phyloP scores from a whole-genome alignment of 2,888 invertebrate species.

The Lochmaea crataegi region DNA sequence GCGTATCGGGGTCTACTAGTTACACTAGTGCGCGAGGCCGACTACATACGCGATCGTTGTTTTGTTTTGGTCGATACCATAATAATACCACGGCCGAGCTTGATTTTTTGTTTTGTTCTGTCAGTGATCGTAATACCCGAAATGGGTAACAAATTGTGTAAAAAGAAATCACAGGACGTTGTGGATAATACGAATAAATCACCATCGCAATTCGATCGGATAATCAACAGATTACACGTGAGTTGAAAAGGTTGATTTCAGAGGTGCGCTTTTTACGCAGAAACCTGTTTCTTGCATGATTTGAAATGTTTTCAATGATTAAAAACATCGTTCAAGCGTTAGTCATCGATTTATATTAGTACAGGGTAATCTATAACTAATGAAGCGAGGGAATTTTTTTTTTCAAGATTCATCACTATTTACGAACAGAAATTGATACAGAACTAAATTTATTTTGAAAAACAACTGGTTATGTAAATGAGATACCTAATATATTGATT shows the following conservation, averaged over 20 bases:
- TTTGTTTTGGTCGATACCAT: conserved; percentile 41
- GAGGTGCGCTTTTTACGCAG: conserved; percentile 5
- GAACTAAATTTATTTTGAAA: background rate
- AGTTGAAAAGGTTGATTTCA: conserved; percentile 43
- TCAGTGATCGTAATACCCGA: conserved; percentile 13
- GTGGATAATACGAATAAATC: conserved; percentile 53
- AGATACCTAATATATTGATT: background rate
- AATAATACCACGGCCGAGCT: conserved; percentile 26
- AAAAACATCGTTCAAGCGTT: conserved; percentile 10
- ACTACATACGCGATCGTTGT: conserved; percentile 17
- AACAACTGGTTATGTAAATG: background rate
- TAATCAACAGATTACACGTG: conserved; percentile 62
- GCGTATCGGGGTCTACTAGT: conserved; percentile 35
- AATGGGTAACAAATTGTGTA: conserved; percentile 63
- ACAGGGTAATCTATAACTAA: no score
- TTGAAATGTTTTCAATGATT: conserved; percentile 9
- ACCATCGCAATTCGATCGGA: conserved; percentile 58
- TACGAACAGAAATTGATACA: background rate
- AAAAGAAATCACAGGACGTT: conserved; percentile 58
- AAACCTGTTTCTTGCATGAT: conserved; percentile 19
- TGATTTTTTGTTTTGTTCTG: conserved; percentile 29
- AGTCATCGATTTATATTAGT: conserved; percentile 22
- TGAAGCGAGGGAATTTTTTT: no score
- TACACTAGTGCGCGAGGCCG: conserved; percentile 26
- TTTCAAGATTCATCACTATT: background rate